Evolutionary conservation across 2,888 invertebrate genomes (phyloP), one percentile per base, ranked within the genome.

Genomic region (Emmelina monodactyla): DNA sequence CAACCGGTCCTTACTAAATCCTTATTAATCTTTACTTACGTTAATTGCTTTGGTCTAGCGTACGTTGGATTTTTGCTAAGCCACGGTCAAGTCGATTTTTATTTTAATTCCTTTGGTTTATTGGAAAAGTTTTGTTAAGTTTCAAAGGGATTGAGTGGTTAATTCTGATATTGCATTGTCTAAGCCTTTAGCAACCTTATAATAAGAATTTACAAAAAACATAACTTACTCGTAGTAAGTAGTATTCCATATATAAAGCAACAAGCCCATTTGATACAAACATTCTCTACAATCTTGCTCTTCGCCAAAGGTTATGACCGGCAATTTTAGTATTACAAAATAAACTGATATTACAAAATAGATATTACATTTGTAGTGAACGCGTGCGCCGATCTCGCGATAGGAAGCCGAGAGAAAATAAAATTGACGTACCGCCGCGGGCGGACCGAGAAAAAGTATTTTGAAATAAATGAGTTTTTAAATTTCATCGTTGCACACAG

Each of bases 401-500:
- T 29, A 12, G 29, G 70, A 62, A 70, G 70, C 73, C 63, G 50
- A 65, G 64, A 57, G 67, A 73, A 75, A 78, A 78, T 76, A 78
- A 75, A 79, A 76, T 76, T 75, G 76, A 78, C 78, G 63, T 60
- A 60, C 51, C 48, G 70, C 76, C 75, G 58, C 71, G 70, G 68
- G 76, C 75, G 63, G 56, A 58, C 63, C 67, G 75, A 75, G 76
- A 75, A 75, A 78, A 78, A 75, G 78, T 67, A 79, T 78, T 79
- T 72, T 65, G 67, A 79, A 73, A 76, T 76, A 79, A 79, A 79
- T 79, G 78, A 79, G 76, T 79, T 79, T 79, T 79, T 75, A 79
- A 79, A 79, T 78, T 79, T 78, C 70, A 78, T 76, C 79, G 75
- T 73, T 78, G 79, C 73, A 72, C 78, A 78, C 79, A 75, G 76